phyloP scores from a whole-genome alignment of 2,113 vertebrate species.

The Malurus cyaneus region DNA sequence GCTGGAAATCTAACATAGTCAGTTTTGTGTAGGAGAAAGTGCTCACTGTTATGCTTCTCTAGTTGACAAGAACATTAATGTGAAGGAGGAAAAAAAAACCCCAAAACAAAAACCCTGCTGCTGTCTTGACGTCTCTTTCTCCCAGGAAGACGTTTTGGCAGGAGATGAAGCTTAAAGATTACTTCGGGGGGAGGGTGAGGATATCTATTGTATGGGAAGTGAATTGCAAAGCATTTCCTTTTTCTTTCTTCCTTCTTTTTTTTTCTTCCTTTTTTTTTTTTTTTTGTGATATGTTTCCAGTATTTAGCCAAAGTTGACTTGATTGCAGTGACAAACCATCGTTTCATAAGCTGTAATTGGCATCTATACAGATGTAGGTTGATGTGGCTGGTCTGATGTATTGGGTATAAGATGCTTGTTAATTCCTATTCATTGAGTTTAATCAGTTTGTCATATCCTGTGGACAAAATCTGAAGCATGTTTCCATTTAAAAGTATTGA shows the following conservation, averaged over 20 bases:
- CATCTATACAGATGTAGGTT: not conserved
- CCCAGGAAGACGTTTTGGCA: not conserved
- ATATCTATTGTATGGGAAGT: not conserved
- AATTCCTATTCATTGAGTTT: constrained; percentile 19
- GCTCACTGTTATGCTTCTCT: not conserved
- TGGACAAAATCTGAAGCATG: constrained; percentile 14
- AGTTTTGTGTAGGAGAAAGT: not conserved
- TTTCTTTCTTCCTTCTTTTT: not conserved
- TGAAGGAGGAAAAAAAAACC: not conserved
- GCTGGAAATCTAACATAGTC: not conserved
- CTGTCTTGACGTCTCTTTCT: constrained; percentile 6
- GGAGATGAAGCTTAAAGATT: constrained; percentile 12
- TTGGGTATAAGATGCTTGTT: not conserved
- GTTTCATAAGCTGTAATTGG: not conserved
- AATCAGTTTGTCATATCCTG: constrained; percentile 24
- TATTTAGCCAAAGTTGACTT: not conserved
- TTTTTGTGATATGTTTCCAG: not conserved
- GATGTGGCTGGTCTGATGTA: not conserved
- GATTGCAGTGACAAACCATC: not conserved
- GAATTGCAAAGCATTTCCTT: not conserved
- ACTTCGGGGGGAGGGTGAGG: no score
- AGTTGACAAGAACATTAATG: not conserved
- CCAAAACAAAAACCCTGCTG: not conserved
- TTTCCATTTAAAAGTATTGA: constrained; percentile 32
- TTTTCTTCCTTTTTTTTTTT: no score